A percentile compares a stretch with the other conserved stretches of the same genome.
phyloP scores from a whole-genome alignment of 1,140 invertebrate species.

The Bombus huntii region DNA sequence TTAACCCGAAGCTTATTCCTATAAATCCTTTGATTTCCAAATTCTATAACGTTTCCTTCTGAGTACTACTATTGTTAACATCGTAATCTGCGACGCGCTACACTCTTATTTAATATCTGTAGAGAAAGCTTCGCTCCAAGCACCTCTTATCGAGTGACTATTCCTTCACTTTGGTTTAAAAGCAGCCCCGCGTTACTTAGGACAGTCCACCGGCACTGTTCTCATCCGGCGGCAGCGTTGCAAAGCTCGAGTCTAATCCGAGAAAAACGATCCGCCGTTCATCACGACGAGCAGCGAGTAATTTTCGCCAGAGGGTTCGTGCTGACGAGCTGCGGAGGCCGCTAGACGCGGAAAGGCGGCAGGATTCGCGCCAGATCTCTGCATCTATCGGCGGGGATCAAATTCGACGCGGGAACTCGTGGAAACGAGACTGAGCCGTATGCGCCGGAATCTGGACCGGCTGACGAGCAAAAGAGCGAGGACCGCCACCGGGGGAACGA shows the following conservation, averaged over 20 bases:
- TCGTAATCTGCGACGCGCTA: background rate
- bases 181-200: background rate
- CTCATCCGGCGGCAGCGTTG: background rate
- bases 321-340: background rate
- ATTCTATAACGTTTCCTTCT: accelerated
- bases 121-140: background rate
- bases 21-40: background rate
- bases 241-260: background rate
- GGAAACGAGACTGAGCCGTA: constrained; percentile 14
- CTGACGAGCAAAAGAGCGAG: constrained; percentile 48
- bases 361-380: background rate
- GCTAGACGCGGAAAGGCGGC: background rate
- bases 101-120: too few relatives aligned
- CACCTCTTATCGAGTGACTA: background rate
- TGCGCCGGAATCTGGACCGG: constrained; percentile 32
- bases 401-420: constrained; percentile 27
- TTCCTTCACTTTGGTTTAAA: background rate
- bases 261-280: background rate
- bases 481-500: constrained; percentile 19
- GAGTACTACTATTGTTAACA: background rate
- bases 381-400: constrained; percentile 30
- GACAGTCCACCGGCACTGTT: background rate
- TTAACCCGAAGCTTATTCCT: background rate
- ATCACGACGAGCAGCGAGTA: background rate
- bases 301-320: background rate